These are phyloP conservation scores for Euphonia xanthogaster DNA, from an alignment of 2,797 vertebrate genomes.

Conservation along the genomic window DNA sequence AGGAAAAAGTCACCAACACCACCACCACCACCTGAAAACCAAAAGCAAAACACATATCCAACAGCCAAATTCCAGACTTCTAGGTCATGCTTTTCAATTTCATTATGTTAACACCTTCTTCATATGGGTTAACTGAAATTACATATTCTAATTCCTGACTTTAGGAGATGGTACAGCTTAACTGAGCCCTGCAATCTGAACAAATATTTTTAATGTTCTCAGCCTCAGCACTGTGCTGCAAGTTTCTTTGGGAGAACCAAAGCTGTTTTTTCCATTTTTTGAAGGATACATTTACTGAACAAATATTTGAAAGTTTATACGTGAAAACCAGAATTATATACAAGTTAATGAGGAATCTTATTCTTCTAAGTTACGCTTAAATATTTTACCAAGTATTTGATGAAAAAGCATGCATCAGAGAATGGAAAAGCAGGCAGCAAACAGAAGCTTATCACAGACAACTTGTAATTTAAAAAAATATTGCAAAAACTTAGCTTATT, in stretches of 20 bases:
- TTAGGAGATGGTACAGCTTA: not conserved
- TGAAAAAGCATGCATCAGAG: not conserved
- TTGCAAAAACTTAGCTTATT: not conserved
- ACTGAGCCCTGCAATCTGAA: not conserved
- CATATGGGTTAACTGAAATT: not conserved
- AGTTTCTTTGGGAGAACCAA: not conserved
- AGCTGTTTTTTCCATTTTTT: not conserved
- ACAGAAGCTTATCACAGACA: not conserved
- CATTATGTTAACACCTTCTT: not conserved
- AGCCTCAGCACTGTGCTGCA: not conserved
- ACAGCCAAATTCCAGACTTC: not conserved
- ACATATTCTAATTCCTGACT: not conserved
- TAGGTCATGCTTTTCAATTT: not conserved
- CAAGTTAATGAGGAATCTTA: not conserved
- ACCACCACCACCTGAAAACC: not conserved
- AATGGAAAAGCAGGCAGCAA: not conserved
- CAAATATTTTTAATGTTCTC: not conserved
- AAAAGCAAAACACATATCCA: not conserved
- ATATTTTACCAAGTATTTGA: not conserved
- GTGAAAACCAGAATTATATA: not conserved
- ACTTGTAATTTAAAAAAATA: not conserved
- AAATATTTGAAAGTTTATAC: not conserved
- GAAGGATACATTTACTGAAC: not conserved
- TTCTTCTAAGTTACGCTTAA: not conserved
- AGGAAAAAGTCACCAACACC: not conserved